These are phyloP conservation scores for Lasioglossum lativentre DNA, from an alignment of 2,888 invertebrate genomes.

Conservation along the genomic window DNA sequence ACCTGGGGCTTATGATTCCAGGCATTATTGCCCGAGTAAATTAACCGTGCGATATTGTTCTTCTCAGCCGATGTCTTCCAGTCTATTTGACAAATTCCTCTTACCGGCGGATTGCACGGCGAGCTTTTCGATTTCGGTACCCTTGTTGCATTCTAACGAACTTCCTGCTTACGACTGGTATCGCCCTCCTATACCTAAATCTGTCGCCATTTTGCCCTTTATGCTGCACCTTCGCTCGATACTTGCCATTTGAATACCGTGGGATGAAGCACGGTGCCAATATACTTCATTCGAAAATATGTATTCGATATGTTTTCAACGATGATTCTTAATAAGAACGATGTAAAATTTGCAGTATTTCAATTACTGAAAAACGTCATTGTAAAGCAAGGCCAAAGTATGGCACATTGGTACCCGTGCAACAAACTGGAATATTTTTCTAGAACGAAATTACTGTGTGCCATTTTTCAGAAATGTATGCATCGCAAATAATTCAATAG, in stretches of 20 bases:
- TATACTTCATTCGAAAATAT: not conserved
- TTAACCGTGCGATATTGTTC: conserved; percentile 78
- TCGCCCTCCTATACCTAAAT: not conserved
- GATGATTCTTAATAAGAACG: not conserved
- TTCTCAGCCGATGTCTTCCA: conserved; percentile 50
- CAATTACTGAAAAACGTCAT: not conserved
- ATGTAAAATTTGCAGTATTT: not conserved
- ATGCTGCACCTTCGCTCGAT: not conserved
- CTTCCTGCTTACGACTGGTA: not conserved
- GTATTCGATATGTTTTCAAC: not conserved
- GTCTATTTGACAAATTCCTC: conserved; percentile 57
- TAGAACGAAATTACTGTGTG: not conserved
- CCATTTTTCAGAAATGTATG: not conserved
- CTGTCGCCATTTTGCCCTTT: conserved; percentile 8
- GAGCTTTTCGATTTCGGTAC: conserved; percentile 26
- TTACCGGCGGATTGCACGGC: conserved; percentile 7
- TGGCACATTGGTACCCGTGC: not conserved
- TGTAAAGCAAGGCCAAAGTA: not conserved
- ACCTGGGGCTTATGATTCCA: conserved; percentile 80
- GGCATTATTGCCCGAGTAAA: conserved; percentile 79
- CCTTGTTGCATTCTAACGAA: conserved; percentile 35
- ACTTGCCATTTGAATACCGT: not conserved
- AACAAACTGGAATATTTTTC: not conserved
- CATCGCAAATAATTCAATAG: not conserved
- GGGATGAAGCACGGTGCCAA: not conserved